phyloP scores from a whole-genome alignment of 2,113 vertebrate species.

The Erythrolamprus reginae region DNA sequence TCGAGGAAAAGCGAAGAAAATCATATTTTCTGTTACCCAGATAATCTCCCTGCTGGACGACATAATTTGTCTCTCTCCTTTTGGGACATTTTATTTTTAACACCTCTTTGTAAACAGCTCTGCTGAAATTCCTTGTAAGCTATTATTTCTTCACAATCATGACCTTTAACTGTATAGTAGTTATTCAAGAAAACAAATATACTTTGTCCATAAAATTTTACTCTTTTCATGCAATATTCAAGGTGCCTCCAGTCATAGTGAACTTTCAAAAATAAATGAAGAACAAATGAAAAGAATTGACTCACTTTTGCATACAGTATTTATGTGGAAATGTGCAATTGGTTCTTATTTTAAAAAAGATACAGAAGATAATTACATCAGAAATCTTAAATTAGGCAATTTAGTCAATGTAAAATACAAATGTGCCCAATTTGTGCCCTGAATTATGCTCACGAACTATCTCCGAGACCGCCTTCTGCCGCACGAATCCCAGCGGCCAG shows the following conservation, averaged over 20 bases:
- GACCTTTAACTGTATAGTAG: slow-evolving; percentile 24
- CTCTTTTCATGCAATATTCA: slow-evolving; percentile 9
- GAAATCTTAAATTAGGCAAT: background rate
- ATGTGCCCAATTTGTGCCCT: background rate
- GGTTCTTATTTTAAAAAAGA: background rate
- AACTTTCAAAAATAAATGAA: slow-evolving; percentile 33
- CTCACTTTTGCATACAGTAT: background rate
- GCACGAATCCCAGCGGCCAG: no score
- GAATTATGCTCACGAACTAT: slow-evolving; percentile 1
- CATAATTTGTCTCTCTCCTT: background rate
- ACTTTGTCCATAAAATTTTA: background rate
- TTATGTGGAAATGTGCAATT: background rate
- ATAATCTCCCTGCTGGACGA: background rate
- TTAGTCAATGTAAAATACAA: background rate
- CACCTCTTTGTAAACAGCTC: background rate
- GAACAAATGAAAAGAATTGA: slow-evolving; percentile 33
- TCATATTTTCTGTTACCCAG: background rate
- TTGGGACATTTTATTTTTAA: background rate
- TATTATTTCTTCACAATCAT: slow-evolving; percentile 1
- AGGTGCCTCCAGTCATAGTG: slow-evolving; percentile 5
- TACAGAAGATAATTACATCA: background rate
- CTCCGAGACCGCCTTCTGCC: no score
- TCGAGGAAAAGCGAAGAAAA: background rate
- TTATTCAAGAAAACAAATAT: slow-evolving; percentile 27
- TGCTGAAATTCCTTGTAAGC: slow-evolving; percentile 12